Percentiles rank a stretch among this genome's conserved stretches.
Evolutionary conservation across 2,888 invertebrate genomes (phyloP).

Genomic region (Papilio demoleus): DNA sequence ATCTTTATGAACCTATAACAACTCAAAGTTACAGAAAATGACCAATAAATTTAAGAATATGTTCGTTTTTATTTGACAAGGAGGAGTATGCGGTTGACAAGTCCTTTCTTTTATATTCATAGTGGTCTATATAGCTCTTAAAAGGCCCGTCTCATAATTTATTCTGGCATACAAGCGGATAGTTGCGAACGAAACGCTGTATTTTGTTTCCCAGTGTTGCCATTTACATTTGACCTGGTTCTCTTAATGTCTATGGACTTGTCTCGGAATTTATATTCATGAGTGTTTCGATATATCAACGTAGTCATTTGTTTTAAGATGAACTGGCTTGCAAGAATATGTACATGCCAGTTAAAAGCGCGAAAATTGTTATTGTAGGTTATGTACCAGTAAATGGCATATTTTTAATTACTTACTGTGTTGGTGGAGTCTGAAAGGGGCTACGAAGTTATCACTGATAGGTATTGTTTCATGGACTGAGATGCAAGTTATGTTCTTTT

Average conservation of each 20-base stretch:
- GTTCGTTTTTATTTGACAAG: neutral
- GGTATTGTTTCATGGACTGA: too few species aligned
- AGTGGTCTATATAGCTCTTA: constrained; percentile 1
- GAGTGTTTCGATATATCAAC: neutral
- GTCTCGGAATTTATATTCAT: constrained; percentile 7
- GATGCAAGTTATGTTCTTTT: too few species aligned
- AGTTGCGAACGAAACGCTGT: constrained; percentile 22
- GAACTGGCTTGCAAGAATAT: too few species aligned
- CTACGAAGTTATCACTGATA: too few species aligned
- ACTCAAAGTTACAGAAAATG: too few species aligned
- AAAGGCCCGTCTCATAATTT: constrained; percentile 36
- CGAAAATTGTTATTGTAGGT: too few species aligned
- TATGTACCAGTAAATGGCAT: too few species aligned
- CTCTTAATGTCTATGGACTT: constrained; percentile 20
- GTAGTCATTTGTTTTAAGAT: neutral
- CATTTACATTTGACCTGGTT: constrained; percentile 32
- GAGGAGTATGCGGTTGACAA: neutral
- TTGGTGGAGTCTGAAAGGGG: too few species aligned
- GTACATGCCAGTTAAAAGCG: too few species aligned
- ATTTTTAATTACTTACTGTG: too few species aligned
- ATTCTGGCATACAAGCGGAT: constrained; percentile 28
- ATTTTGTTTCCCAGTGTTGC: constrained; percentile 23
- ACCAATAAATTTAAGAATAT: too few species aligned
- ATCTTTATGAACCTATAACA: too few species aligned
- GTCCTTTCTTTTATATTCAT: neutral